These are phyloP conservation scores for Dallia pectoralis DNA, from an alignment of 2,797 vertebrate genomes.

Conservation along the genomic window DNA sequence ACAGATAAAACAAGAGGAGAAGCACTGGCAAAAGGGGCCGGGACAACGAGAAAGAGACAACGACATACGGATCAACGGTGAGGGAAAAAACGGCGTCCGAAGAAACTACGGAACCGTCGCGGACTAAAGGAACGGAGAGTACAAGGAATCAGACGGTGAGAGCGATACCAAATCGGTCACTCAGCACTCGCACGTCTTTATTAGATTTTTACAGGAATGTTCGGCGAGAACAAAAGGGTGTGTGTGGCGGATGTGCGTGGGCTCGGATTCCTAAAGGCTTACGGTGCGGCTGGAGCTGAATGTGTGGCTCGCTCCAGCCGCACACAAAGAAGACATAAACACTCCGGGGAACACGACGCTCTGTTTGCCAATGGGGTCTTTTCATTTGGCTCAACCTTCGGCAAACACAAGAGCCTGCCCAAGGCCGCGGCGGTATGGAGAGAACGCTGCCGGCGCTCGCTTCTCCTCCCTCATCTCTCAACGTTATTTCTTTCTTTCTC, in stretches of 20 bases:
- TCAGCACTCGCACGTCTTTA: conserved; percentile 63
- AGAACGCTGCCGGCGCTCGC: conserved; percentile 28
- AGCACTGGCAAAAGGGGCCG: too few relatives aligned
- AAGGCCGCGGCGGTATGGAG: conserved; percentile 65
- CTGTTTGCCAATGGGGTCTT: conserved; percentile 64
- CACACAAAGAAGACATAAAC: conserved; percentile 33
- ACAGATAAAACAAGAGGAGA: not conserved
- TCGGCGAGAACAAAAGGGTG: conserved; percentile 64
- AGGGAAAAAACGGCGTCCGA: not conserved
- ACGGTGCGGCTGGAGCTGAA: conserved; percentile 28
- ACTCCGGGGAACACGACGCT: conserved; percentile 16
- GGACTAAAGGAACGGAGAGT: conserved; percentile 17
- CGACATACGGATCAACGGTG: conserved; percentile 13
- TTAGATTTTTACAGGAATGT: conserved; percentile 65
- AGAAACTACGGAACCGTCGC: not conserved
- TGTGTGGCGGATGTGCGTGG: conserved; percentile 58
- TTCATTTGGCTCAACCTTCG: conserved; percentile 74
- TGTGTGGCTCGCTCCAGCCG: conserved; percentile 5
- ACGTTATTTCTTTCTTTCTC: conserved; percentile 4
- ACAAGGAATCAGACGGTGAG: conserved; percentile 29
- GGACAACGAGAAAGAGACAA: conserved; percentile 8
- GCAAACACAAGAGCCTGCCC: conserved; percentile 68
- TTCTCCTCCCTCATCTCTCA: conserved; percentile 28
- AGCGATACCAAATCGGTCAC: conserved; percentile 42
- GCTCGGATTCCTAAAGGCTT: conserved; percentile 62